These are phyloP conservation scores for Panagrolaimus sp. DNA, from an alignment of 1,140 invertebrate species.

Conservation along the genomic window DNA sequence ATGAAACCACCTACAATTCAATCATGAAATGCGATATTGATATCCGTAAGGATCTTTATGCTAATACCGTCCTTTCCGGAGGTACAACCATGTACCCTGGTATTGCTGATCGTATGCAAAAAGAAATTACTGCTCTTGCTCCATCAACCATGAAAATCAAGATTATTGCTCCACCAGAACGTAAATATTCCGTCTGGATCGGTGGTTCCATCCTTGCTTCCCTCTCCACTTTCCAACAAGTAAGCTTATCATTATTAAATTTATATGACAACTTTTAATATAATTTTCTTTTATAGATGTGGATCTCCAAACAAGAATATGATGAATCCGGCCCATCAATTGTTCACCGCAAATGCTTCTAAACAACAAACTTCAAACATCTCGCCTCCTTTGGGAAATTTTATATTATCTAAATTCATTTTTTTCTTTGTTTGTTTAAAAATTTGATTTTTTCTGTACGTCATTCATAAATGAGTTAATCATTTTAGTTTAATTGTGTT, in stretches of 20 bases:
- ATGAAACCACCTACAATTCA: slow-evolving; percentile 89
- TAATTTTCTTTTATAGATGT: slow-evolving; percentile 59
- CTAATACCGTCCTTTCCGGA: slow-evolving; percentile 71
- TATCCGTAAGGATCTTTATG: slow-evolving; percentile 83
- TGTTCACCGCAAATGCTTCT: slow-evolving; percentile 92
- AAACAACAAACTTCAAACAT: slow-evolving; percentile 65
- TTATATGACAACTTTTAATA: background rate
- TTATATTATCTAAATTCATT: too few species aligned
- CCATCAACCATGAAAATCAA: slow-evolving; percentile 62
- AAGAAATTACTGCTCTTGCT: slow-evolving; percentile 58
- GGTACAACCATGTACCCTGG: slow-evolving; percentile 64
- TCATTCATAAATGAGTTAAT: too few species aligned
- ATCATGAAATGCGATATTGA: slow-evolving; percentile 94
- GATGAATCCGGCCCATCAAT: slow-evolving; percentile 87
- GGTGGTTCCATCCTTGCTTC: slow-evolving; percentile 76
- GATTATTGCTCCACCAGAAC: slow-evolving; percentile 64
- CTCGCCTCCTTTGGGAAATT: too few species aligned
- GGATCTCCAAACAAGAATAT: slow-evolving; percentile 90
- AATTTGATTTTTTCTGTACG: too few species aligned
- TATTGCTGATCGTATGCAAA: slow-evolving; percentile 63
- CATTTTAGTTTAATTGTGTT: too few species aligned
- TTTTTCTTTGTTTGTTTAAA: too few species aligned
- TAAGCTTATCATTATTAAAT: too few species aligned
- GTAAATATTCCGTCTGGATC: slow-evolving; percentile 84
- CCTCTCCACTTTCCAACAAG: slow-evolving; percentile 76